These are phyloP conservation scores for Struthidea cinerea DNA, from an alignment of 2,113 vertebrate species.

Conservation along the genomic window DNA sequence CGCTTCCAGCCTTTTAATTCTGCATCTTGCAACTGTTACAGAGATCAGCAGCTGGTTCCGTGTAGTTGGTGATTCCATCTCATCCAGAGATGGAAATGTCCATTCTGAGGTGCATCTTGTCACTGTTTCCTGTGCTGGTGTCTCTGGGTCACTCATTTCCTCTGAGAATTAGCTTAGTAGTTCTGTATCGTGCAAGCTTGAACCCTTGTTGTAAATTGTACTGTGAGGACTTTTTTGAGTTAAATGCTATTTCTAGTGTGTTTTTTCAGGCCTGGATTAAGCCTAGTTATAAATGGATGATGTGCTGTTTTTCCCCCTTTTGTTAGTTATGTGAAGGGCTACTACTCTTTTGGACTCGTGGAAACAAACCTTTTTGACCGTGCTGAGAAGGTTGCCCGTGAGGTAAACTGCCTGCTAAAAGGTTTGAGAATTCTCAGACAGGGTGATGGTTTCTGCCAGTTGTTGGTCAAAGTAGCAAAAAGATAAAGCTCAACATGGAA, in stretches of 20 bases:
- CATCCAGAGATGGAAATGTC: not conserved
- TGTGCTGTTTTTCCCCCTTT: not conserved
- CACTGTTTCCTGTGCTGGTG: not conserved
- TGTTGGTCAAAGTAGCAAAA: not conserved
- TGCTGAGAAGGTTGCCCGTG: slow-evolving; percentile 85
- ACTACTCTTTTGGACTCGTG: slow-evolving; percentile 89
- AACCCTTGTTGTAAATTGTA: not conserved
- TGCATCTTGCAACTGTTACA: rapidly evolving
- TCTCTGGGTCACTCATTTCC: not conserved
- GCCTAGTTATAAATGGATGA: not conserved
- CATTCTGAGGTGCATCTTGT: not conserved
- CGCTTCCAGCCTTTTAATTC: not conserved
- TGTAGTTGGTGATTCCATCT: not conserved
- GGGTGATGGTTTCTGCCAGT: not conserved
- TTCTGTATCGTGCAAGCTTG: not conserved
- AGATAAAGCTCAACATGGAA: not conserved
- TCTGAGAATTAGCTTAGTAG: not conserved
- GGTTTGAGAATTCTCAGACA: not conserved
- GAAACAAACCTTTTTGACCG: slow-evolving; percentile 85
- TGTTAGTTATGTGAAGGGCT: slow-evolving; percentile 87
- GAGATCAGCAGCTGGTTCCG: not conserved
- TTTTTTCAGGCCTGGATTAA: not conserved
- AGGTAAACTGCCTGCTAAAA: slow-evolving; percentile 74
- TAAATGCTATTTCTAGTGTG: not conserved
- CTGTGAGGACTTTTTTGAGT: not conserved